Conservation (phyloP, 2,797 vertebrate species). For the Anisognathus igniventris region DNA sequence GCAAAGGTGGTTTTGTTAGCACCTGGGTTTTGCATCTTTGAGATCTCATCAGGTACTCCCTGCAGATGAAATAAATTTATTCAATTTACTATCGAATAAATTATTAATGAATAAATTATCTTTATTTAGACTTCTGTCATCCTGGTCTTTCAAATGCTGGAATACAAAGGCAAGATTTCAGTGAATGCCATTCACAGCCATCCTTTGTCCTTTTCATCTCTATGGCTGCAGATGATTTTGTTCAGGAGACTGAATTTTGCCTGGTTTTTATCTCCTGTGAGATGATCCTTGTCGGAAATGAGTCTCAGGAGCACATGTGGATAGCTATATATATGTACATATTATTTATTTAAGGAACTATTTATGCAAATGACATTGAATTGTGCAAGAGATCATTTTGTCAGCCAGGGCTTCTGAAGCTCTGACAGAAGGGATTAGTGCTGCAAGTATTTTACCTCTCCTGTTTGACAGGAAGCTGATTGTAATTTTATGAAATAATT, state of each 20-base stretch:
- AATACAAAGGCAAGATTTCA: slow-evolving; percentile 16
- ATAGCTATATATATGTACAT: slow-evolving; percentile 14
- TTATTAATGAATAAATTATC: background rate
- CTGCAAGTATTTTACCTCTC: background rate
- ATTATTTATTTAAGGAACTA: slow-evolving; percentile 27
- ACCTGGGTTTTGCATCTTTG: background rate
- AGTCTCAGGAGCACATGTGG: slow-evolving; percentile 42
- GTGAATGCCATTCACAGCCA: background rate
- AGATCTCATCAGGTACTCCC: background rate
- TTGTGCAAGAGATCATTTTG: slow-evolving; percentile 28
- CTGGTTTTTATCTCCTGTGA: slow-evolving; percentile 63
- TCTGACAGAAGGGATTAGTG: slow-evolving; percentile 26
- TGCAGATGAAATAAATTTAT: background rate
- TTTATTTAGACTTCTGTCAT: background rate
- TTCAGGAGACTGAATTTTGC: slow-evolving; percentile 15
- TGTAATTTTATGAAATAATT: background rate
- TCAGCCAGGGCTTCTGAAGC: background rate
- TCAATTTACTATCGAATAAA: background rate
- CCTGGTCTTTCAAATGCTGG: background rate
- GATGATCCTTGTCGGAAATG: slow-evolving; percentile 56
- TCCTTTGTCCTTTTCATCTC: slow-evolving; percentile 60
- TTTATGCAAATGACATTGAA: slow-evolving; percentile 44
- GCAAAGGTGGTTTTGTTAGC: background rate
- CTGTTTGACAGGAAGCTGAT: slow-evolving; percentile 10
- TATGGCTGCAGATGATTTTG: slow-evolving; percentile 34